A percentile compares a stretch with the other conserved stretches of the same genome.
phyloP scores from a whole-genome alignment of 2,113 vertebrate species.

The Prochilodus magdalenae region DNA sequence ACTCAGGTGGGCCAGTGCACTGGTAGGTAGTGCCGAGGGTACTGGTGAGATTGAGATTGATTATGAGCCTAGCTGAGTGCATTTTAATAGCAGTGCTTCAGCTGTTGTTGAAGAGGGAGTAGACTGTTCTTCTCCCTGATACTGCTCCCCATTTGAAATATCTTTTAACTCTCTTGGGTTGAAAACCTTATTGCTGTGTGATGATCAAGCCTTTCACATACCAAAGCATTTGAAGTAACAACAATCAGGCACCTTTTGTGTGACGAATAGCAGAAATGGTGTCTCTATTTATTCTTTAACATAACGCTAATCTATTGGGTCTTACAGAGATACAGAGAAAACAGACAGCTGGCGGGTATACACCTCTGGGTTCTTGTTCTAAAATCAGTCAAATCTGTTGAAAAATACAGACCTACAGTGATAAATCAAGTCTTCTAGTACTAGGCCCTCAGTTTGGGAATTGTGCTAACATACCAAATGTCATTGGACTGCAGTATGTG shows the following conservation, averaged over 20 bases:
- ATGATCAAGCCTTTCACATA: neutral
- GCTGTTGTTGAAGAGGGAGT: neutral
- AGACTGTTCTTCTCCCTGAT: neutral
- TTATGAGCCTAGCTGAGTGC: conserved; percentile 32
- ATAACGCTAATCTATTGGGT: neutral
- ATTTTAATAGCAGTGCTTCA: conserved; percentile 38
- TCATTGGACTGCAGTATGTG: too few relatives aligned
- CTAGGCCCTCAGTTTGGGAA: too few relatives aligned
- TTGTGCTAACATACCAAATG: too few relatives aligned
- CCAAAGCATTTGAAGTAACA: neutral
- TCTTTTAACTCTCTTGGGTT: neutral
- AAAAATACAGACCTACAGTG: too few relatives aligned
- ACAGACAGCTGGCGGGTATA: neutral
- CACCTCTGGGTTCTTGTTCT: too few relatives aligned
- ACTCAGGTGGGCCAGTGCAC: conserved; percentile 24
- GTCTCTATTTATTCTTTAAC: neutral
- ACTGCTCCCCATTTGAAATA: neutral
- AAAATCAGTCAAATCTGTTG: too few relatives aligned
- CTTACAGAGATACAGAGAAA: neutral
- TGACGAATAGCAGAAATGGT: neutral
- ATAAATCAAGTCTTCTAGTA: too few relatives aligned
- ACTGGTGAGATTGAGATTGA: conserved; percentile 45
- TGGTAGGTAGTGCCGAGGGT: conserved; percentile 30
- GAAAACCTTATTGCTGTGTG: neutral
- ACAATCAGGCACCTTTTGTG: neutral